Evolutionary conservation across 1,140 invertebrate species (phyloP), one percentile per base, ranked within the genome.

Genomic region (Piezodorus guildinii): DNA sequence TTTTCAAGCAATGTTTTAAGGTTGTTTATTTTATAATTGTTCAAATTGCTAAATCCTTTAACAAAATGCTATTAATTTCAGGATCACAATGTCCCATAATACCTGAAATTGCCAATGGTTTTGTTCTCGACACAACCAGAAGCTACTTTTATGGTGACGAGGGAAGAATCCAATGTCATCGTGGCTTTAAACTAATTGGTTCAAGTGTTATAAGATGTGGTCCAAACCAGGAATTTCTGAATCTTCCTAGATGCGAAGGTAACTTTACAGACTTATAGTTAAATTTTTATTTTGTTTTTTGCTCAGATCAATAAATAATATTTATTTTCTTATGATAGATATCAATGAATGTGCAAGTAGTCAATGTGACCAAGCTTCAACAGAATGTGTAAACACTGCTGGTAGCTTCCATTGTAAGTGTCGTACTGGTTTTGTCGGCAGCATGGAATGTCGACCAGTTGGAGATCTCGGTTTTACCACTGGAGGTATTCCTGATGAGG

Each of bases 371-470:
- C 77, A 86, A 19, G 88, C 87, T 4, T 94, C 90, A 4, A 95
- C 94, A 0, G 86, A 92, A 74, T 97, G 94, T 74, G 84, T 87
- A 59, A 97, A 97, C 72, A 86, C 86, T 21, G 83, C 87, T 44
- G 94, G 94, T 58, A 90, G 91, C 23, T 96, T 96, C 76, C 86
- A 85, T 63, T 97, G 94, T 72, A 89, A 91, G 69, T 97, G 94
- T 70, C 81, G 85, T 68, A 72, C 82, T 67, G 91, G 92, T 52
- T 95, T 94, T 72, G 75, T 85, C 34, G 86, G 91, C 16, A 93
- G 87, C 62, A 82, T 91, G 70, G 91, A 96, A 72, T 96, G 92
- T 70, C 79, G 91, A 68, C 90, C 90, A 2, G 85, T 94, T 39
- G 86, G 85, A 16, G 92, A 95, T 77, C 80, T 96, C 43, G 92